Evolutionary conservation across 2,113 vertebrate species (phyloP), one percentile per base, ranked within the genome.

Genomic region (Tricholaema leucomelas): DNA sequence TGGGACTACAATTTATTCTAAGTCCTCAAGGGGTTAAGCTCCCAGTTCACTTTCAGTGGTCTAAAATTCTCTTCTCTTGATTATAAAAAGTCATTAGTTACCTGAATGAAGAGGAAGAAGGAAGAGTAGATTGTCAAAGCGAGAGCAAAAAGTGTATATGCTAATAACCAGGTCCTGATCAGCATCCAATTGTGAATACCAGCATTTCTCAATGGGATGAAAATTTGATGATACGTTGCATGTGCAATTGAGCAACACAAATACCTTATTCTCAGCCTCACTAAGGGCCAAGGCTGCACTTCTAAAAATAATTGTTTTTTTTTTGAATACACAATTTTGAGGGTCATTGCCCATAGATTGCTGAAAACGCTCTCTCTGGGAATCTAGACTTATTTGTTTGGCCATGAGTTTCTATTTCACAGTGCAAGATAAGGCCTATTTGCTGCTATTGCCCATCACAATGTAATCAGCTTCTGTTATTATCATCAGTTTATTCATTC

Each of bases 331-430:
- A 90, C 88, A 81, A 92, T 94, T 92, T 94, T 94, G 93, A 95
- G 96, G 95, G 94, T 96, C 93, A 95, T 96, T 96, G 95, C 89
- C 91, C 77, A 64, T 54, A 91, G 85, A 95, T 61, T 92, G 91
- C 79, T 87, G 88, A 85, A 95, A 95, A 90, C 0, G 14, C 63
- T 73, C 71, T 86, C 93, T 70, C 63, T 92, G 92, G 61, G 69
- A 95, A 92, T 73, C 64, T 75, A 87, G 80, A 50, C 48, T 92
- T 91, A 85, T 91, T 97, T 96, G 82, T 94, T 92, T 90, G 90
- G 81, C 82, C 40, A 30, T 27, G 87, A 92, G 90, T 89, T 93
- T 96, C 72, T 86, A 93, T 96, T 96, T 94, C 93, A 77, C 81
- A 73, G 72, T 61, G 83, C 46, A 82, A 92, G 96, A 93, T 78